Conservation (phyloP, 2,888 invertebrate genomes). For the Colletes collaris region DNA sequence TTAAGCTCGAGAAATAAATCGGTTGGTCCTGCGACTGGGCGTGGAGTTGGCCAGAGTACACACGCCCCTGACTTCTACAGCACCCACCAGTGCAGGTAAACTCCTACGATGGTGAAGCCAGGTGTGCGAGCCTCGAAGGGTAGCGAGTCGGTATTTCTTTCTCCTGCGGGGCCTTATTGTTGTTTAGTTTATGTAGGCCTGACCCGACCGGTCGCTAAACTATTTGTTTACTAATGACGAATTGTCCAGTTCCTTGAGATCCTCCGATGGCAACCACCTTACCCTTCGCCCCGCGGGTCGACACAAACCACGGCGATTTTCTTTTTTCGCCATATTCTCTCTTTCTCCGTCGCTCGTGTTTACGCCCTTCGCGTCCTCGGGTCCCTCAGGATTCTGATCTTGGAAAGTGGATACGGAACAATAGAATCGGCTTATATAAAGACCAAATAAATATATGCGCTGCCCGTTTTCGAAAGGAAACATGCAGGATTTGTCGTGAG, state of each 20-base stretch:
- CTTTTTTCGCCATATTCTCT: not conserved
- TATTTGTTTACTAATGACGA: constrained; percentile 81
- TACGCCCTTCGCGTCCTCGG: not conserved
- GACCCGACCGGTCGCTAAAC: constrained; percentile 73
- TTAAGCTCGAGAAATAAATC: constrained; percentile 48
- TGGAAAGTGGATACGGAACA: constrained; percentile 51
- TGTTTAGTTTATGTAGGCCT: constrained; percentile 77
- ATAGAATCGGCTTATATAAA: constrained; percentile 58
- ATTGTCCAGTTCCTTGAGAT: constrained; percentile 72
- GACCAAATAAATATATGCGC: constrained; percentile 48
- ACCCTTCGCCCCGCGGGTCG: constrained; percentile 16
- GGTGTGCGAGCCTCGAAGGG: constrained; percentile 71
- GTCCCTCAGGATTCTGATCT: constrained; percentile 42
- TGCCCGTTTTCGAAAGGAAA: constrained; percentile 19
- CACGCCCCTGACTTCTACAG: constrained; percentile 57
- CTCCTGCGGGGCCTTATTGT: constrained; percentile 72
- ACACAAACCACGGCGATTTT: constrained; percentile 1
- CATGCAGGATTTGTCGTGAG: constrained; percentile 25
- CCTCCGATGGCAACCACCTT: constrained; percentile 46
- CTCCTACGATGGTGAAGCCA: constrained; percentile 66
- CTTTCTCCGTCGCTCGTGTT: not conserved
- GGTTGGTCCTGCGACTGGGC: constrained; percentile 32
- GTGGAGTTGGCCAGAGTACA: constrained; percentile 37
- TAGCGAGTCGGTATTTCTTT: constrained; percentile 72
- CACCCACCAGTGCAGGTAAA: constrained; percentile 69